Conservation (phyloP, 53 echinoderm and acorn worm species). For the Hippasteria phrygiana region DNA sequence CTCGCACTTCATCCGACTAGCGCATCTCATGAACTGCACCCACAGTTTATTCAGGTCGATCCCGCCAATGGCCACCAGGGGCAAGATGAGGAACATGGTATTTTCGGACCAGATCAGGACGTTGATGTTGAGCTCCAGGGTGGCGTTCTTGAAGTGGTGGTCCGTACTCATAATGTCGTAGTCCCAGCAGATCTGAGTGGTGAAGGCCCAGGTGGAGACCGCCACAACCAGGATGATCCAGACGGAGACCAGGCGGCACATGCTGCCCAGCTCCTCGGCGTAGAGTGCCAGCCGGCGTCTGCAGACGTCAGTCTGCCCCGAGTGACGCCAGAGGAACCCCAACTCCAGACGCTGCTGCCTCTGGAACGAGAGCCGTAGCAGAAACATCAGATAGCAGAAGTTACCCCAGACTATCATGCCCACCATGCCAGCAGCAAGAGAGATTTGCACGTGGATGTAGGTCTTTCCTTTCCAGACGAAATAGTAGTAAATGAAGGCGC, state of each 20-base stretch:
- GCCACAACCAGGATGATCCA: slow-evolving; percentile 78
- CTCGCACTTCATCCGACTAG: slow-evolving; percentile 61
- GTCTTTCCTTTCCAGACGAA: neutral
- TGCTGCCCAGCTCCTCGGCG: slow-evolving; percentile 73
- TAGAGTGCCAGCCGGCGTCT: slow-evolving; percentile 61
- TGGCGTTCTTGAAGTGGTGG: neutral
- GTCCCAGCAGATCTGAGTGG: slow-evolving; percentile 79
- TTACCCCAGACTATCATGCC: slow-evolving; percentile 63
- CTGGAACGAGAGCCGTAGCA: slow-evolving; percentile 73
- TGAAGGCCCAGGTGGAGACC: slow-evolving; percentile 58
- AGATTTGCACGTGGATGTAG: slow-evolving; percentile 37
- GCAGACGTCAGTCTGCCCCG: slow-evolving; percentile 71
- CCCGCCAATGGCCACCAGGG: slow-evolving; percentile 75
- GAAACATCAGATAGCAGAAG: slow-evolving; percentile 75
- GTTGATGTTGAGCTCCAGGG: slow-evolving; percentile 37
- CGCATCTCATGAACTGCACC: slow-evolving; percentile 57
- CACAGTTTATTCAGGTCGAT: slow-evolving; percentile 62
- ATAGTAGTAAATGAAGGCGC: slow-evolving; percentile 37
- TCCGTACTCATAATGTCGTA: slow-evolving; percentile 60
- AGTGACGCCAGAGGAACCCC: slow-evolving; percentile 66
- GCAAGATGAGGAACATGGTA: slow-evolving; percentile 58
- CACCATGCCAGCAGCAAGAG: slow-evolving; percentile 42
- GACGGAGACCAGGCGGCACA: slow-evolving; percentile 62
- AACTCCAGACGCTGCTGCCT: slow-evolving; percentile 74
- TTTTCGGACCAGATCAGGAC: slow-evolving; percentile 76